Evolutionary conservation across 2,797 vertebrate genomes (phyloP), one percentile per base, ranked within the genome.

Genomic region (Oryzias sinensis): DNA sequence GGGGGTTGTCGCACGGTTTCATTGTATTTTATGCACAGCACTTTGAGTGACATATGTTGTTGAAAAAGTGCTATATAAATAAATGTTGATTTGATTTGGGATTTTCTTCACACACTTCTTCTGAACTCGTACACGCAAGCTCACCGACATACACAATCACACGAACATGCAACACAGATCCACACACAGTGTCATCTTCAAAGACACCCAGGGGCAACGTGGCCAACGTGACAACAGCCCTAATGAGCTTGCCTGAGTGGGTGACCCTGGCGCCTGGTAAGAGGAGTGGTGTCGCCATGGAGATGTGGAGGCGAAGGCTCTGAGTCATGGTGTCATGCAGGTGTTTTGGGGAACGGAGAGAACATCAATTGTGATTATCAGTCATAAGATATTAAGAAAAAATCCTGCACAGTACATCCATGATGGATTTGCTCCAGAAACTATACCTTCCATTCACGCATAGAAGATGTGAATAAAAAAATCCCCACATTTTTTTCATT

Each of bases 221-320:
- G 70, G 81, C 67, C 59, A 41, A 81, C 16, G 77, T 89, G 88
- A 88, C 84, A 81, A 83, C 79, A 72, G 71, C 71, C 78, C 81
- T 88, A 89, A 88, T 84, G 84, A 89, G 79, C 77, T 75, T 13
- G 79, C 66, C 73, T 72, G 83, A 83, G 80, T 75, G 80, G 84
- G 81, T 84, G 84, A 87, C 85, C 85, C 82, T 79, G 85, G 74
- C 40, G 70, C 78, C 85, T 72, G 79, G 68, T 66, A 50, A 72
- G 73, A 74, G 72, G 76, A 78, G 80, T 72, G 84, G 81, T 63
- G 83, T 89, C 77, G 29, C 83, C 80, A 81, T 86, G 83, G 85
- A 74, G 76, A 87, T 75, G 65, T 13, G 40, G 64, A 72, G 83
- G 72, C 56, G 40, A 78, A 68, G 65, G 65, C 46, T 73, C 74